Conservation (phyloP, 53 echinoderm and acorn worm genomes). For the Paracentrotus lividus region DNA sequence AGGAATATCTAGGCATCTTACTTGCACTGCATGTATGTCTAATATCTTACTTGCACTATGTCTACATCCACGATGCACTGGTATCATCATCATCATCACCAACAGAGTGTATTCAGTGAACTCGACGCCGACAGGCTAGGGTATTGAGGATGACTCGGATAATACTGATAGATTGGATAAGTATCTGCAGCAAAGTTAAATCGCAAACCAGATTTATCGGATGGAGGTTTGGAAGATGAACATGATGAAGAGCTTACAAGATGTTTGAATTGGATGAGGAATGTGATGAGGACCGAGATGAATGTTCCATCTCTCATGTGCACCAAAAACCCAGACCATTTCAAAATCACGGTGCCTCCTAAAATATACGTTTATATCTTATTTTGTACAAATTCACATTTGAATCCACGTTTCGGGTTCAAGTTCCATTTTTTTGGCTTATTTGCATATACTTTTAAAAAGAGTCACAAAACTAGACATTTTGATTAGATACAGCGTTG, state of each 20-base stretch:
- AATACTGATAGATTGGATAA: not conserved
- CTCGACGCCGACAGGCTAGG: not conserved
- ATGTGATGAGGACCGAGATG: not conserved
- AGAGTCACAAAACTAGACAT: too few species aligned
- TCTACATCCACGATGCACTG: not conserved
- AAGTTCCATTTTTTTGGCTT: too few species aligned
- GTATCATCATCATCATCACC: not conserved
- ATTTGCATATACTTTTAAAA: too few species aligned
- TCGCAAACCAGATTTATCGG: not conserved
- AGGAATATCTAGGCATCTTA: not conserved
- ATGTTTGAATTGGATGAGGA: constrained; percentile 2
- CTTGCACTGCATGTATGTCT: too few species aligned
- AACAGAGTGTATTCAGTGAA: too few species aligned
- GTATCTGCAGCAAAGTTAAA: not conserved
- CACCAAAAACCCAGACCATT: too few species aligned
- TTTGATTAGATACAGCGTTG: too few species aligned
- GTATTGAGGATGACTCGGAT: not conserved
- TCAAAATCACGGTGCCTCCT: not conserved
- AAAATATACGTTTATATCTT: too few species aligned
- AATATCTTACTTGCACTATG: not conserved
- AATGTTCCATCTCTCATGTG: constrained; percentile 2
- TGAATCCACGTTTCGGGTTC: too few species aligned
- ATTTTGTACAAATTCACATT: too few species aligned
- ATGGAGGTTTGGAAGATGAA: not conserved
- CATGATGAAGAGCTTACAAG: constrained; percentile 18